phyloP scores from a whole-genome alignment of 1,140 invertebrate genomes.

The Atta colombica region DNA sequence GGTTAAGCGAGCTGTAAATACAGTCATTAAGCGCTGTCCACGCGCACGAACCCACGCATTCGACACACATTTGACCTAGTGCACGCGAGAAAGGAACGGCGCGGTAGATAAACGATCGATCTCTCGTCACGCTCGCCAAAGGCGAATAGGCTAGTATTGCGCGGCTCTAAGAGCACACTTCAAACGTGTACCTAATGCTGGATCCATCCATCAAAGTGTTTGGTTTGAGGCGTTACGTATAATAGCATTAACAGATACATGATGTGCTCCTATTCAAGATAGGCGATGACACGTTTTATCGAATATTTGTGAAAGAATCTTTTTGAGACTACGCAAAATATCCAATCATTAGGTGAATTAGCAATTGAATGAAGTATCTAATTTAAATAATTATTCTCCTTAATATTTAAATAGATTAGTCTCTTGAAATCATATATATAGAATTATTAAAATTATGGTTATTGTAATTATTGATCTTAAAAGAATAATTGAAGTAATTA shows the following conservation, averaged over 20 bases:
- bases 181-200: slow-evolving; percentile 39
- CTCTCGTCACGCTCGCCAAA: slow-evolving; percentile 7
- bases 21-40: slow-evolving; percentile 54
- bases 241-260: slow-evolving; percentile 36
- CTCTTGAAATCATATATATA: neutral
- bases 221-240: slow-evolving; percentile 9
- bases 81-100: slow-evolving; percentile 38
- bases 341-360: neutral
- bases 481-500: neutral
- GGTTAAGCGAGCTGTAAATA: slow-evolving; percentile 66
- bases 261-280: neutral
- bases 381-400: neutral
- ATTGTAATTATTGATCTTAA: no score
- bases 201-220: slow-evolving; percentile 49
- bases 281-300: slow-evolving; percentile 1
- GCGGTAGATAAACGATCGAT: slow-evolving; percentile 49
- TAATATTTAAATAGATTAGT: neutral
- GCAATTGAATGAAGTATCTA: neutral
- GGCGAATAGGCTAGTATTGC: slow-evolving; percentile 7
- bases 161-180: slow-evolving; percentile 26
- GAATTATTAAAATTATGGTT: neutral
- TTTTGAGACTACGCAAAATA: neutral
- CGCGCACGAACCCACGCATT: slow-evolving; percentile 30
- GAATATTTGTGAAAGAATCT: slow-evolving; percentile 11
- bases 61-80: slow-evolving; percentile 29